Percentiles rank a stretch among this genome's conserved stretches.
phyloP scores from a whole-genome alignment of 2,797 vertebrate species.

The Decapterus maruadsi region DNA sequence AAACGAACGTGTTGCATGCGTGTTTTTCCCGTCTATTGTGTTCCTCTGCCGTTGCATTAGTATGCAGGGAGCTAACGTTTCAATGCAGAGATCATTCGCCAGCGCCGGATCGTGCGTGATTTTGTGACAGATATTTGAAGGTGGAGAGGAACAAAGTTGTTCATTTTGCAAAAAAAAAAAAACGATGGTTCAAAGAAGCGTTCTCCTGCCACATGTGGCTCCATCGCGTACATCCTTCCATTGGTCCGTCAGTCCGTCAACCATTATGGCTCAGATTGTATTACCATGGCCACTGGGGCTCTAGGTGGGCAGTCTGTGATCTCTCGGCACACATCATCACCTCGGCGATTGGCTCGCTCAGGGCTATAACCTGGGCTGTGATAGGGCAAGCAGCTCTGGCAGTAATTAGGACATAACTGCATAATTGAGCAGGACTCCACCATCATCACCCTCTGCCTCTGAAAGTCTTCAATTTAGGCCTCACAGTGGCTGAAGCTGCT shows the following conservation, averaged over 20 bases:
- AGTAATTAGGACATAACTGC: slow-evolving; percentile 79
- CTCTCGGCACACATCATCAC: slow-evolving; percentile 67
- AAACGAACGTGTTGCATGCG: slow-evolving; percentile 14
- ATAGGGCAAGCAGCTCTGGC: slow-evolving; percentile 71
- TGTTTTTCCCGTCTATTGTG: slow-evolving; percentile 53
- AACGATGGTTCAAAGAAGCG: background rate
- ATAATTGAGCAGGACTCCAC: slow-evolving; percentile 76
- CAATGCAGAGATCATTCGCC: slow-evolving; percentile 52
- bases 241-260: background rate
- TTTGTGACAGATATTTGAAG: slow-evolving; percentile 42
- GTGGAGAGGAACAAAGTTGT: background rate
- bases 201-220: slow-evolving; percentile 39
- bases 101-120: slow-evolving; percentile 60
- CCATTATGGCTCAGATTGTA: slow-evolving; percentile 40
- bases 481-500: slow-evolving; percentile 53
- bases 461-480: slow-evolving; percentile 63
- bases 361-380: slow-evolving; percentile 55
- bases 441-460: slow-evolving; percentile 60
- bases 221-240: slow-evolving; percentile 11
- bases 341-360: slow-evolving; percentile 57
- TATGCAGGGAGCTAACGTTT: slow-evolving; percentile 47
- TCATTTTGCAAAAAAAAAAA: background rate
- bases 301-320: slow-evolving; percentile 61
- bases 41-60: slow-evolving; percentile 51
- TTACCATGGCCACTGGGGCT: slow-evolving; percentile 57